Conservation (phyloP, 2,113 vertebrate genomes). For the Meles meles region DNA sequence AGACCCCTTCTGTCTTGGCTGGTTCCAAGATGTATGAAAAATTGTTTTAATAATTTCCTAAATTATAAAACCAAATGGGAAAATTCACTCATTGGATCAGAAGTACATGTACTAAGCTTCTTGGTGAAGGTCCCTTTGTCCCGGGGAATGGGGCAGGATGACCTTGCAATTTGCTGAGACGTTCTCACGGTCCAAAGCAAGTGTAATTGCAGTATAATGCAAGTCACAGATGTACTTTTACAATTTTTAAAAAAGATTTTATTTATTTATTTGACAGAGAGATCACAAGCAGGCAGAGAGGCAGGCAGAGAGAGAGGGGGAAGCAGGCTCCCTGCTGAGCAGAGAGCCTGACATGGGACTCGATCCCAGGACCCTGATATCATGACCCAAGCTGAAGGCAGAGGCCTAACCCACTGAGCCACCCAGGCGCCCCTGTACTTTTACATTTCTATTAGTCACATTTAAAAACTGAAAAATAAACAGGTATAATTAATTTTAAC, state of each 20-base stretch:
- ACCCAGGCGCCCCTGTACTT: not conserved
- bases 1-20: not conserved
- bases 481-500: not conserved
- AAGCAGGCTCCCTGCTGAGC: too few species aligned
- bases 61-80: not conserved
- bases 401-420: too few species aligned
- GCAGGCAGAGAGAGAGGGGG: too few species aligned
- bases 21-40: not conserved
- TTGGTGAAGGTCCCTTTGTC: not conserved
- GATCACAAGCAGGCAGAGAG: too few species aligned
- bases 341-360: too few species aligned
- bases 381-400: too few species aligned
- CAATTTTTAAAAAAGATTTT: not conserved
- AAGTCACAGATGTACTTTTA: not conserved
- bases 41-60: not conserved
- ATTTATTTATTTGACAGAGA: too few species aligned
- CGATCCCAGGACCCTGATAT: too few species aligned
- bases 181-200: not conserved
- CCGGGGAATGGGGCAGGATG: too few species aligned
- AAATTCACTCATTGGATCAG: not conserved
- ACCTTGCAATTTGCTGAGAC: not conserved
- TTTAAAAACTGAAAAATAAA: not conserved
- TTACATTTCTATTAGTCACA: not conserved
- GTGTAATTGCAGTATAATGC: not conserved
- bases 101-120: not conserved